phyloP scores from a whole-genome alignment of 2,888 invertebrate genomes.

The Subacronicta megacephala region DNA sequence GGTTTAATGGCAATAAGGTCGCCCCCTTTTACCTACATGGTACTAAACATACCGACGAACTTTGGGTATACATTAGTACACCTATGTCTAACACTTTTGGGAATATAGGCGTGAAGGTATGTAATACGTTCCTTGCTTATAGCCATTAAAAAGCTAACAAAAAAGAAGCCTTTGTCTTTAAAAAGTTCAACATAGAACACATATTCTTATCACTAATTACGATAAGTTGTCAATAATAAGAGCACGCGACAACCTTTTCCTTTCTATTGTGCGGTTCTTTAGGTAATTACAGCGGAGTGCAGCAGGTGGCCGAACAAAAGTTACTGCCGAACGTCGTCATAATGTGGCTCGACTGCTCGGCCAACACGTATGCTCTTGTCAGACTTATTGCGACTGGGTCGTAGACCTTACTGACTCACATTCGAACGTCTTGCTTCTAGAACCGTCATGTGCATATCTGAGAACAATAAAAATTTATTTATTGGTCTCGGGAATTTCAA shows the following conservation, averaged over 20 bases:
- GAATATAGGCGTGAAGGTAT: too few species aligned
- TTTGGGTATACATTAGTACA: too few species aligned
- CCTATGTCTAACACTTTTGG: too few species aligned
- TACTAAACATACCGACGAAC: too few species aligned
- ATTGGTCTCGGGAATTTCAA: slow-evolving; percentile 24
- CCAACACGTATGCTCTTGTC: slow-evolving; percentile 44
- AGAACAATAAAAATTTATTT: not conserved
- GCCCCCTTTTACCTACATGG: too few species aligned
- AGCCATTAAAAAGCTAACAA: too few species aligned
- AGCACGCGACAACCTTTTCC: slow-evolving; percentile 37
- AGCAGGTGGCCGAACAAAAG: slow-evolving; percentile 56
- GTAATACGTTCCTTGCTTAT: too few species aligned
- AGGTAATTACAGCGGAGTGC: slow-evolving; percentile 49
- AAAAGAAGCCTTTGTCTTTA: not conserved
- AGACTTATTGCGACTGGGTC: slow-evolving; percentile 55
- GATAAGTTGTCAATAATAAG: slow-evolving; percentile 29
- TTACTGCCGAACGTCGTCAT: slow-evolving; percentile 47
- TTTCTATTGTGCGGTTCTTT: slow-evolving; percentile 38
- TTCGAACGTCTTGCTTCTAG: slow-evolving; percentile 44
- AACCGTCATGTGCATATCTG: slow-evolving; percentile 26
- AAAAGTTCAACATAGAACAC: slow-evolving; percentile 9
- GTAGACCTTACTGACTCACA: slow-evolving; percentile 56
- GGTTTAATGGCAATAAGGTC: too few species aligned
- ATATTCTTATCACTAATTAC: slow-evolving; percentile 18
- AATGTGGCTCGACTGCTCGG: slow-evolving; percentile 50